Conservation (phyloP, 2,888 invertebrate genomes). For the Agrilus cyanescens region DNA sequence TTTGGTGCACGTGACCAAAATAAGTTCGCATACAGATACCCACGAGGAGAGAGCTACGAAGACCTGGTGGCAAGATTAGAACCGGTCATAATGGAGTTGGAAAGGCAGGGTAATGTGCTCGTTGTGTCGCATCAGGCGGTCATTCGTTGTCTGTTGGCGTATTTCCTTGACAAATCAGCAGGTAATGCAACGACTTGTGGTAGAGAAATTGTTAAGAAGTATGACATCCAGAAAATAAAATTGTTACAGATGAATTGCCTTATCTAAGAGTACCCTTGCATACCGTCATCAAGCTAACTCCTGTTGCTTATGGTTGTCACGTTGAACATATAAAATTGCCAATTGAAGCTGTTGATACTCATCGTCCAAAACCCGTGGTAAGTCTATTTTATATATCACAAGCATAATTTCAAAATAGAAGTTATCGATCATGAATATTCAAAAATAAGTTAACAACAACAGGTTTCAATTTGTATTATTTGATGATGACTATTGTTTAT, state of each 20-base stretch:
- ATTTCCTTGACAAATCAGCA: constrained; percentile 91
- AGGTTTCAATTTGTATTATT: too few relatives aligned
- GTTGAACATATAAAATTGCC: constrained; percentile 87
- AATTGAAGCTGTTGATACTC: constrained; percentile 92
- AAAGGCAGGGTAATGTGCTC: constrained; percentile 90
- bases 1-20: constrained; percentile 92
- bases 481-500: too few relatives aligned
- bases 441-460: too few relatives aligned
- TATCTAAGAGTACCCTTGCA: constrained; percentile 87
- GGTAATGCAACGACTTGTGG: constrained; percentile 42
- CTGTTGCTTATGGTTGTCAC: constrained; percentile 96
- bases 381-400: constrained; percentile 20
- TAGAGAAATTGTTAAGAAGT: neutral
- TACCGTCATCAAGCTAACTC: constrained; percentile 92
- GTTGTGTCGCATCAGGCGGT: constrained; percentile 97
- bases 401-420: too few relatives aligned
- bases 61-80: constrained; percentile 95
- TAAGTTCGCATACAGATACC: constrained; percentile 91
- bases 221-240: neutral
- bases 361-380: constrained; percentile 81
- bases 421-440: too few relatives aligned
- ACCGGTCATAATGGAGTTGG: constrained; percentile 98
- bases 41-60: constrained; percentile 92
- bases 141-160: constrained; percentile 88
- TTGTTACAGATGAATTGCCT: constrained; percentile 66